Percentiles rank a stretch among this genome's conserved stretches.
Evolutionary conservation across 2,797 vertebrate genomes (phyloP).

Genomic region (Uromys caudimaculatus): DNA sequence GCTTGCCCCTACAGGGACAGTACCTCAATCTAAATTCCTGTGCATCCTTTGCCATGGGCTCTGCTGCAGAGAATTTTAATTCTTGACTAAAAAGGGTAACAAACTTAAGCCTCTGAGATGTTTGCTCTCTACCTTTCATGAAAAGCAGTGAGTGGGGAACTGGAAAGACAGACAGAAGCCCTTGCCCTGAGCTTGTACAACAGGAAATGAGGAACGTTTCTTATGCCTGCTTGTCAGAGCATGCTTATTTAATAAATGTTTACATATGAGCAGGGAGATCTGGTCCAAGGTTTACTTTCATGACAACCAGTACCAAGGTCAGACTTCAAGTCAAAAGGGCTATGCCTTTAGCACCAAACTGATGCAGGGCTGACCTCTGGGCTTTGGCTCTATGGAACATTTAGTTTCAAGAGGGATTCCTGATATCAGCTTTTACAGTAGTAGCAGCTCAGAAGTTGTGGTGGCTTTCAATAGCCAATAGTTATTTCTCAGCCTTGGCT

Average conservation of each 20-base stretch:
- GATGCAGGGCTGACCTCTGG: not conserved
- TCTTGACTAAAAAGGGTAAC: not conserved
- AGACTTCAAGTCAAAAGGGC: slow-evolving; percentile 21
- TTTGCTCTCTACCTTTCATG: not conserved
- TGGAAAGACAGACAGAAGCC: not conserved
- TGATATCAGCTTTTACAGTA: not conserved
- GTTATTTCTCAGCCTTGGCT: not conserved
- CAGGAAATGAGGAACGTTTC: not conserved
- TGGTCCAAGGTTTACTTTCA: slow-evolving; percentile 32
- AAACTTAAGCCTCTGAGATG: not conserved
- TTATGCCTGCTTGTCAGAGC: slow-evolving; percentile 2
- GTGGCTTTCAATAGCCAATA: not conserved
- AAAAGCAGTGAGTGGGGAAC: not conserved
- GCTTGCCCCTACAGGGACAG: not conserved
- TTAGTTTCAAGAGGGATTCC: not conserved
- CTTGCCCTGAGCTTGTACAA: not conserved
- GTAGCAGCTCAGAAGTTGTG: not conserved
- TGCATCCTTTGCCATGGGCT: not conserved
- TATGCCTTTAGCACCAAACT: not conserved
- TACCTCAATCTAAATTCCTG: not conserved
- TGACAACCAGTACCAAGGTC: slow-evolving; percentile 12
- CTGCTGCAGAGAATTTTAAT: not conserved
- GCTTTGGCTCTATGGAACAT: not conserved
- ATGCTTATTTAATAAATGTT: slow-evolving; percentile 49
- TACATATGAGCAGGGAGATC: not conserved